Conservation (phyloP, 2,113 vertebrate species). For the Grammomys dolichurus region DNA sequence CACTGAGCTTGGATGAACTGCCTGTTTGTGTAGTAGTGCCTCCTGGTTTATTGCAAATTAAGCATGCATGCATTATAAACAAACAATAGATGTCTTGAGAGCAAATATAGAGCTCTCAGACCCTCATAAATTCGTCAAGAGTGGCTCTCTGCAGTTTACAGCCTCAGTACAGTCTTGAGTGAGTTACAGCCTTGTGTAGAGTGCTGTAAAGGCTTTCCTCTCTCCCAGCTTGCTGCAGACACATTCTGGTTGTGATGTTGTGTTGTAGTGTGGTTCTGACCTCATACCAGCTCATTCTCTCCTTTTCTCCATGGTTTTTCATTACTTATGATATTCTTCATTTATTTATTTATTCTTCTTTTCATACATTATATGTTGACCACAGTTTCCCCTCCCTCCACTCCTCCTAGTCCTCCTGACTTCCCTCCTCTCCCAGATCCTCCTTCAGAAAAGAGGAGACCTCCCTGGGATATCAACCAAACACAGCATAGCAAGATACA, state of each 20-base stretch:
- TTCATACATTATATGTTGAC: background rate
- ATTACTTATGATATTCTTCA: background rate
- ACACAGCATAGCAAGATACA: background rate
- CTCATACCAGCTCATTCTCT: background rate
- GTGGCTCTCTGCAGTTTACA: slow-evolving; percentile 74
- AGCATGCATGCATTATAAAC: slow-evolving; percentile 78
- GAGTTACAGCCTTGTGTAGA: slow-evolving; percentile 64
- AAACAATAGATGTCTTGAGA: slow-evolving; percentile 77
- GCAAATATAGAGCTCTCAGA: slow-evolving; percentile 74
- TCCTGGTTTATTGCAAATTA: slow-evolving; percentile 80
- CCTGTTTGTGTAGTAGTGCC: slow-evolving; percentile 36
- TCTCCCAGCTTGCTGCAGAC: background rate
- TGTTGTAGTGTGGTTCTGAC: background rate
- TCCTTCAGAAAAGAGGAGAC: background rate
- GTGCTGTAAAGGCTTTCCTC: background rate
- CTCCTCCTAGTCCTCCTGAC: background rate
- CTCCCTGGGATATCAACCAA: background rate
- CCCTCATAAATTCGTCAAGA: slow-evolving; percentile 77
- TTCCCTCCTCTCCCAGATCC: background rate
- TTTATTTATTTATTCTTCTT: background rate
- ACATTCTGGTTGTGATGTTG: background rate
- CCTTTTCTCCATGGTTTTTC: background rate
- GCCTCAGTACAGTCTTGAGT: slow-evolving; percentile 71
- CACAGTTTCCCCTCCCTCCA: background rate
- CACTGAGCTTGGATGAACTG: slow-evolving; percentile 35